phyloP scores from a whole-genome alignment of 1,140 invertebrate species.

The Protaetia brevitarsis region DNA sequence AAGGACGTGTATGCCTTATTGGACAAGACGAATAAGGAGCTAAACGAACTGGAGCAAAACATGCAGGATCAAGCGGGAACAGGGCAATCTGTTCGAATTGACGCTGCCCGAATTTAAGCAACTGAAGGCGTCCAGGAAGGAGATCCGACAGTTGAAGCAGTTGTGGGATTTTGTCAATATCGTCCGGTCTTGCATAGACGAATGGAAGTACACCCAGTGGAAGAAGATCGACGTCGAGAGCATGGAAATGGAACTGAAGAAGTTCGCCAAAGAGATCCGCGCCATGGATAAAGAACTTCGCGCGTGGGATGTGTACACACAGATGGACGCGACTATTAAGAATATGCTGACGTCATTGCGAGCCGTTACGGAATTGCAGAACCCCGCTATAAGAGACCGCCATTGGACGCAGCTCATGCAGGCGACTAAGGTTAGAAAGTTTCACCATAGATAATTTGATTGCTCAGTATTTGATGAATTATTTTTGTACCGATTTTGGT shows the following conservation, averaged over 20 bases:
- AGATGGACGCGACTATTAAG: slow-evolving; percentile 71
- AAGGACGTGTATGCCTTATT: slow-evolving; percentile 70
- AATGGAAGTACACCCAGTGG: slow-evolving; percentile 92
- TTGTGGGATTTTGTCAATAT: slow-evolving; percentile 89
- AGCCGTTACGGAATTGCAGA: slow-evolving; percentile 90
- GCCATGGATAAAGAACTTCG: slow-evolving; percentile 85
- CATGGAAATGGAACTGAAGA: slow-evolving; percentile 93
- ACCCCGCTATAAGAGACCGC: slow-evolving; percentile 86
- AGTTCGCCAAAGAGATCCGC: slow-evolving; percentile 80
- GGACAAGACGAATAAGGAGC: slow-evolving; percentile 69
- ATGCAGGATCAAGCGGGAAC: slow-evolving; percentile 66
- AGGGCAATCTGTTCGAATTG: slow-evolving; percentile 83
- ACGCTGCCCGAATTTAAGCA: slow-evolving; percentile 77
- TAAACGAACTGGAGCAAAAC: slow-evolving; percentile 68
- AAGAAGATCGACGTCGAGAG: slow-evolving; percentile 89
- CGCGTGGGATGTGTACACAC: slow-evolving; percentile 71
- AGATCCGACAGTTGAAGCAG: slow-evolving; percentile 75
- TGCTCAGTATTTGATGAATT: too few relatives aligned
- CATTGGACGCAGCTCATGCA: slow-evolving; percentile 93
- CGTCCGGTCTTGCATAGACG: slow-evolving; percentile 75
- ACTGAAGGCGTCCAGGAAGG: slow-evolving; percentile 69
- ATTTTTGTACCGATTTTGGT: too few relatives aligned
- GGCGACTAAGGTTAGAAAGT: slow-evolving; percentile 70
- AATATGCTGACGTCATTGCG: slow-evolving; percentile 84
- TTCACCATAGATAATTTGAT: neutral